Conservation (phyloP, 2,888 invertebrate genomes). For the Drosophila rubida region DNA sequence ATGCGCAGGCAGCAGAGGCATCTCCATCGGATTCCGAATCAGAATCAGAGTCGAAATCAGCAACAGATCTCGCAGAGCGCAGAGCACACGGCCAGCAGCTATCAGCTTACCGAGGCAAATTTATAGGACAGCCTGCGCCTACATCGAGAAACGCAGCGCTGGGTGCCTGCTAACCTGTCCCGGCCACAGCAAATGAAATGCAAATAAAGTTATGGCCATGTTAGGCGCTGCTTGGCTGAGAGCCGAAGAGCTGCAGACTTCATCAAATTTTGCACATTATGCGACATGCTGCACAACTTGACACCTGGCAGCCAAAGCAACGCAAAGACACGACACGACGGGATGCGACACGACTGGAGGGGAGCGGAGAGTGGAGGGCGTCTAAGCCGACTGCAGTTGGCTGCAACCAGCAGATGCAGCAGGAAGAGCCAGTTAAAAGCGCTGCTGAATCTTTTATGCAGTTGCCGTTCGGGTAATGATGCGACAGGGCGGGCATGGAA, state of each 20-base stretch:
- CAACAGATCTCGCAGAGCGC: slow-evolving; percentile 2
- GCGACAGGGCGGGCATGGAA: slow-evolving; percentile 50
- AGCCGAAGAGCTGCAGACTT: slow-evolving; percentile 34
- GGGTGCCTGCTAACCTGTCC: slow-evolving; percentile 56
- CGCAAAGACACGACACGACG: background rate
- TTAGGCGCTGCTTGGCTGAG: background rate
- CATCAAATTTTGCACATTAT: slow-evolving; percentile 82
- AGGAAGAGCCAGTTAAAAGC: slow-evolving; percentile 73
- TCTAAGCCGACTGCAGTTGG: slow-evolving; percentile 42
- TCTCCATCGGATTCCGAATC: background rate
- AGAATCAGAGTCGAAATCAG: background rate
- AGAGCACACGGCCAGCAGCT: slow-evolving; percentile 36
- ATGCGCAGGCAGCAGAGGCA: too few relatives aligned
- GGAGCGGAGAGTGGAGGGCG: too few relatives aligned
- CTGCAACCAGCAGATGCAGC: slow-evolving; percentile 20
- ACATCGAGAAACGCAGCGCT: slow-evolving; percentile 37
- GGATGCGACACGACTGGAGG: slow-evolving; percentile 42
- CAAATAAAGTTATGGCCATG: slow-evolving; percentile 61
- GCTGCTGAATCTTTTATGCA: slow-evolving; percentile 80
- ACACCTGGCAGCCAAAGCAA: slow-evolving; percentile 68
- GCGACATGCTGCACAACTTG: slow-evolving; percentile 78
- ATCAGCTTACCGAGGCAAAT: slow-evolving; percentile 44
- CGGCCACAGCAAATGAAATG: slow-evolving; percentile 42
- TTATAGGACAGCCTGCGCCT: slow-evolving; percentile 61
- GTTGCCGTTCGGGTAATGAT: slow-evolving; percentile 26